Evolutionary conservation across 2,797 vertebrate genomes (phyloP), one percentile per base, ranked within the genome.

Genomic region (Poliocrania exsul): DNA sequence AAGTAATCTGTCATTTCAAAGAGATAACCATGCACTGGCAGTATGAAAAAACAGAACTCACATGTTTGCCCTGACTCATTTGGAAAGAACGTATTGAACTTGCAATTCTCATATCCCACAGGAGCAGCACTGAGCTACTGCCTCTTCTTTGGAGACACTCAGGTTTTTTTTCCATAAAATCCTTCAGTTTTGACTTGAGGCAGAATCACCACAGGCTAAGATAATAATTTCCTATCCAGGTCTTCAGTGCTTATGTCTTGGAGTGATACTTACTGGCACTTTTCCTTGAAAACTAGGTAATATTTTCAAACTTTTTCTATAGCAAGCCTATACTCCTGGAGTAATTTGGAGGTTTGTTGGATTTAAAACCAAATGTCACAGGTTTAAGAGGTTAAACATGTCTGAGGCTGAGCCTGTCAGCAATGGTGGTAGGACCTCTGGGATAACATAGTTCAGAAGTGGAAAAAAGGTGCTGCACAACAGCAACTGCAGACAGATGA

Each of bases 361-460:
- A 51, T 93, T 81, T 87, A 62, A 64, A 54, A 49, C 7, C 11
- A 26, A 66, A 78, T 66, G 21, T 40, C n/a, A 74, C 3, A 78
- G 13, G 9, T 5, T 35, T 42, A 58, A 73, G 44, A 81, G 28
- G 49, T 54, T 54, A 79, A 73, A 24, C 12, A 57, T 38, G 7
- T 29, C 20, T 20, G 29, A 12, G 38, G 29, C 24, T 73, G 33
- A 40, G 46, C 33, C 69, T 29, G 4, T 26, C 77, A 60, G 10
- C 0, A 4, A 2, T 47, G 46, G 14, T 47, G 14, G 20, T 10
- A 47, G 20, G 53, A 40, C 53, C 28, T 40, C 53, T 23, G 69
- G 29, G 8, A 23, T 19, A 31, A 23, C 2, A 23, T 7, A 33
- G 33, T 4, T 31, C 25, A 53, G 69, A 73, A 31, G 0, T 0